These are phyloP conservation scores for Antheraea assamensis DNA, from an alignment of 2,888 invertebrate genomes.

Conservation along the genomic window DNA sequence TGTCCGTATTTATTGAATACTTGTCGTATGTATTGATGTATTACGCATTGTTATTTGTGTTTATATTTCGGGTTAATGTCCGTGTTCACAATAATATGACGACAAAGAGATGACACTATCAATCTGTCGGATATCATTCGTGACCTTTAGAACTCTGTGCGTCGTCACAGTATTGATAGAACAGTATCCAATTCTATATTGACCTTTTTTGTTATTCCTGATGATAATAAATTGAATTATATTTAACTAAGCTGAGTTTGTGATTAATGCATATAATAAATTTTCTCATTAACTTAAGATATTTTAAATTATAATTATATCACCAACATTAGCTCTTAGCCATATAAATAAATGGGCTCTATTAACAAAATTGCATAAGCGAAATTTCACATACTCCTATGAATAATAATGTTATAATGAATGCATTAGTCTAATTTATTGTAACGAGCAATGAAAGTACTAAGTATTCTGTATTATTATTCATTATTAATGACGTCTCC, in stretches of 20 bases:
- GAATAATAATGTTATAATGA: not conserved
- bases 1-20: not conserved
- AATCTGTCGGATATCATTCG: not conserved
- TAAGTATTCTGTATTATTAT: not conserved
- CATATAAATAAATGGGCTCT: not conserved
- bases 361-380: not conserved
- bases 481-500: not conserved
- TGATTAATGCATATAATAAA: not conserved
- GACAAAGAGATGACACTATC: not conserved
- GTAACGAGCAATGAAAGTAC: not conserved
- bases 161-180: constrained; percentile 3
- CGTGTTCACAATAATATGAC: not conserved
- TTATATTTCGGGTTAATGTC: constrained; percentile 8
- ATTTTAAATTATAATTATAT: not conserved
- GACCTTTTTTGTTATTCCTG: not conserved
- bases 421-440: not conserved
- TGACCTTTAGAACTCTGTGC: not conserved
- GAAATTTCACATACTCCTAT: not conserved
- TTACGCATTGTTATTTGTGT: not conserved
- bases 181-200: not conserved
- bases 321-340: not conserved
- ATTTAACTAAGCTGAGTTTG: not conserved
- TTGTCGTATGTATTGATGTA: constrained; percentile 7
- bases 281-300: not conserved
- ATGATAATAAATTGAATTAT: not conserved